Percentiles rank a stretch among this genome's conserved stretches.
phyloP scores from a whole-genome alignment of 2,113 vertebrate genomes.

The Zosterops japonicus region DNA sequence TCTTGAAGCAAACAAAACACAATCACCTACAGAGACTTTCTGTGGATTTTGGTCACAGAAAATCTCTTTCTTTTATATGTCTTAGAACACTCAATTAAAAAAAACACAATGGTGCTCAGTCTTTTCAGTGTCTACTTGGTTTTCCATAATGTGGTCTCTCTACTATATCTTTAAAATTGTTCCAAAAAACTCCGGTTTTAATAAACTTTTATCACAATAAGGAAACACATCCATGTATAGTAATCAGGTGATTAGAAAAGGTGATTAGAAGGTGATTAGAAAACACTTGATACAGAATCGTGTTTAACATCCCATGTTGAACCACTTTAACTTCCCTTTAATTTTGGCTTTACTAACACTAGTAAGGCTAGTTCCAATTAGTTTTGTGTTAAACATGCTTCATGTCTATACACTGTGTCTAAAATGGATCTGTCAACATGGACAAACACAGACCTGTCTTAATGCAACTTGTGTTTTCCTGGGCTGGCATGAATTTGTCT shows the following conservation, averaged over 20 bases:
- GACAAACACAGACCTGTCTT: background rate
- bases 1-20: background rate
- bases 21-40: background rate
- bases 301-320: background rate
- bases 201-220: background rate
- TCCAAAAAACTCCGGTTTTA: background rate
- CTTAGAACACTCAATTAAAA: background rate
- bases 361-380: background rate
- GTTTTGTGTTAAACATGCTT: background rate
- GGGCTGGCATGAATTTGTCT: background rate
- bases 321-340: background rate
- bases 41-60: background rate
- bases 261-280: background rate
- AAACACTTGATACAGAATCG: fast-evolving
- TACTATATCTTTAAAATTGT: background rate
- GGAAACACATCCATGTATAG: background rate
- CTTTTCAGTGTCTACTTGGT: background rate
- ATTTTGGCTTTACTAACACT: background rate
- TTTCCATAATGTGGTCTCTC: background rate
- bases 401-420: background rate
- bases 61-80: background rate
- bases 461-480: background rate
- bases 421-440: background rate
- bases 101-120: background rate
- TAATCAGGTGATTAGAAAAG: background rate